phyloP scores from a whole-genome alignment of 2,888 invertebrate species.

The Cryptocephalus moraei region DNA sequence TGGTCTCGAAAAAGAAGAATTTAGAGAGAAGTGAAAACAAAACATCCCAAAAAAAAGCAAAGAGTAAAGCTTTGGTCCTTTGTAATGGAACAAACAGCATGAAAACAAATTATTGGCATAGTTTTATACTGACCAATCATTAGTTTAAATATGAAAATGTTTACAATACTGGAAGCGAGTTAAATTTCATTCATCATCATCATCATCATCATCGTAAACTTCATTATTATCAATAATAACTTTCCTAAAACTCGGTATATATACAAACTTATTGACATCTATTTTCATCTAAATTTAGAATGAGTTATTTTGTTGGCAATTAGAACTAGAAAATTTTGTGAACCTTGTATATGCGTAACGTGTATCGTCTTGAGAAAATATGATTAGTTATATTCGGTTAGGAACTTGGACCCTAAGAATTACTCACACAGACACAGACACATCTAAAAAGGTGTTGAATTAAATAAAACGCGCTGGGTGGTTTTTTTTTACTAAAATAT shows the following conservation, averaged over 20 bases:
- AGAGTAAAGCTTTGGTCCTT: too few relatives aligned
- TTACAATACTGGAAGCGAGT: conserved; percentile 23
- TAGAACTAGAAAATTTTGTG: conserved; percentile 30
- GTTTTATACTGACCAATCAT: conserved; percentile 27
- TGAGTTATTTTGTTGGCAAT: conserved; percentile 31
- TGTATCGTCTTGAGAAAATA: background rate
- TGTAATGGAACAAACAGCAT: background rate
- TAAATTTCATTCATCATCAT: conserved; percentile 6
- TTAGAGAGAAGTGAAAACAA: background rate
- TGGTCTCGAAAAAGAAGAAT: background rate
- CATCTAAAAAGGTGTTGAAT: conserved; percentile 20
- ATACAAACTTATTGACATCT: conserved; percentile 32
- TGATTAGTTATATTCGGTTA: conserved; percentile 13
- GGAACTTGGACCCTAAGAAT: conserved; percentile 35
- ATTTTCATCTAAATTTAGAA: conserved; percentile 32
- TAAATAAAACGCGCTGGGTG: conserved; percentile 26
- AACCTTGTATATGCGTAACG: conserved; percentile 24
- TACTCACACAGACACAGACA: conserved; percentile 21
- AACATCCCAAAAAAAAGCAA: too few relatives aligned
- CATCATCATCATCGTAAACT: conserved; percentile 6
- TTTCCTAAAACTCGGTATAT: conserved; percentile 17
- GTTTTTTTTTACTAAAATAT: conserved; percentile 31
- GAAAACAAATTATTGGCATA: conserved; percentile 33
- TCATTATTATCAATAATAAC: conserved; percentile 4
- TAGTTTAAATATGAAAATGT: conserved; percentile 17